Evolutionary conservation across 2,888 invertebrate genomes (phyloP), one percentile per base, ranked within the genome.

Genomic region (Eledona agricola): DNA sequence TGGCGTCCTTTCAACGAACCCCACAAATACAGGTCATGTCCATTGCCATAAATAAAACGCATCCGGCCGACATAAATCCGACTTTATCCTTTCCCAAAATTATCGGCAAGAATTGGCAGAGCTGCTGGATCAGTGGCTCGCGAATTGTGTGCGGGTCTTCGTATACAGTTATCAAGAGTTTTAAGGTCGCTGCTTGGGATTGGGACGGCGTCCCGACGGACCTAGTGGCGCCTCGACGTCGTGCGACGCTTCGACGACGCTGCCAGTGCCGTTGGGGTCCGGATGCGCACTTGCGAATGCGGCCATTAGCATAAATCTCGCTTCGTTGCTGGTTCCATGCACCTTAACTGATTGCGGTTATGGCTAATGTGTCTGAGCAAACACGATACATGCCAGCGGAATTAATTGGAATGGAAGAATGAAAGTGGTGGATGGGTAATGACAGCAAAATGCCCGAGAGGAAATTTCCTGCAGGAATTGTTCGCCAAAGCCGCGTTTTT

Each of bases 181-280:
- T 37, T 35, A 47, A 47, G 47, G 47, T 47, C 47, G 47, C 22
- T 47, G 46, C 20, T 35, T 46, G 46, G 26, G 46, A 46, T 35
- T 26, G 34, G 51, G 51, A 29, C 22, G 50, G 45, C 43, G 60
- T 62, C 62, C 58, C 59, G 61, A 37, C 64, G 63, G 63, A 56
- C 59, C 42, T 26, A 29, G 43, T 51, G 64, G 64, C 62, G 62
- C 64, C 62, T 38, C 54, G 34, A 40, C 45, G n/a, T n/a, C n/a
- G 29, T 45, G 51, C 49, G 40, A 50, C 54, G 54, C 46, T 51
- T 51, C 46, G 47, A 52, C 57, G 53, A 51, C 51, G 53, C 47
- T 42, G 31, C 17, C 31, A 50, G 34, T 32, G 32, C 29, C 25
- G 43, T 51, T 29, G 40, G 50, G 51, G 51, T 43, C 37, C 15